phyloP scores from a whole-genome alignment of 2,888 invertebrate genomes.

The Aelia acuminata region DNA sequence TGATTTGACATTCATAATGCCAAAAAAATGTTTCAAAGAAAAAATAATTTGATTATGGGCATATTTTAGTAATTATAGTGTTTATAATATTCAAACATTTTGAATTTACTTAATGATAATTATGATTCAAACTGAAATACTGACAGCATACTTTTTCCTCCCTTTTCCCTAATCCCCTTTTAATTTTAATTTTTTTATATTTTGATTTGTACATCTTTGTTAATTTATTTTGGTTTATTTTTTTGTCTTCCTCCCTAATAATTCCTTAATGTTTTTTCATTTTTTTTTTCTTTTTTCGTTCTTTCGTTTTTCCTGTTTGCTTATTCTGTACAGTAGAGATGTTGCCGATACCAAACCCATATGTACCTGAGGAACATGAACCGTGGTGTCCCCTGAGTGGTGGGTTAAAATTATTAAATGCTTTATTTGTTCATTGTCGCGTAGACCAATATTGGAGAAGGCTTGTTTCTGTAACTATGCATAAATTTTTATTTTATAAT shows the following conservation, averaged over 20 bases:
- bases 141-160: neutral
- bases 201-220: conserved; percentile 7
- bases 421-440: conserved; percentile 57
- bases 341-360: conserved; percentile 86
- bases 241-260: neutral
- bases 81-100: neutral
- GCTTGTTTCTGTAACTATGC: conserved; percentile 61
- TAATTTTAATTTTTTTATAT: conserved; percentile 49
- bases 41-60: neutral
- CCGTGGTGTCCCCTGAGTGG: conserved; percentile 84
- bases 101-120: neutral
- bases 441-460: conserved; percentile 53
- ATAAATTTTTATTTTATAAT: conserved; percentile 56
- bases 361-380: conserved; percentile 91
- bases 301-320: conserved; percentile 35
- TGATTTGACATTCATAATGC: neutral
- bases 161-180: conserved; percentile 60
- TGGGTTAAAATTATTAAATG: conserved; percentile 55
- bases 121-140: conserved; percentile 15
- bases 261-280: neutral
- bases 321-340: conserved; percentile 66
- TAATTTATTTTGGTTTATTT: conserved; percentile 51
- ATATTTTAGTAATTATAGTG: neutral
- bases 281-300: conserved; percentile 25
- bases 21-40: neutral